phyloP scores from a whole-genome alignment of 2,113 vertebrate genomes.

The Tor tambroides region DNA sequence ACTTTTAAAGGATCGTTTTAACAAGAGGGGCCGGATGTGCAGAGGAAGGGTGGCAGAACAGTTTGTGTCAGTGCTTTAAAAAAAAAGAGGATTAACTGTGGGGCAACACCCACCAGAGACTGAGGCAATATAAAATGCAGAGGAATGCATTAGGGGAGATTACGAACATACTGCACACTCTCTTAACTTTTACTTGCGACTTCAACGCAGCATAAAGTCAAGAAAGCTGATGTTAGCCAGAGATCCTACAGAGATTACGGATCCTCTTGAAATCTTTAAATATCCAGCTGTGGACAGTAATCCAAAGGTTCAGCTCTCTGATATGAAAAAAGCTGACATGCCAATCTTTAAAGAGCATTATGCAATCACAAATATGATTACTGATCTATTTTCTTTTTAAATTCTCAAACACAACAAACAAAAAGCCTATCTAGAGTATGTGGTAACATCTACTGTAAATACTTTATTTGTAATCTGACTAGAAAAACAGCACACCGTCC shows the following conservation, averaged over 20 bases:
- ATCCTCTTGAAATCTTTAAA: neutral
- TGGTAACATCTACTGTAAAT: neutral
- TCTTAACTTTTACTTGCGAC: neutral
- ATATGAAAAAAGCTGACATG: neutral
- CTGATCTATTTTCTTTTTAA: neutral
- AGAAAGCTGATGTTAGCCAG: slow-evolving; percentile 20
- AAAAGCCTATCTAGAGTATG: neutral
- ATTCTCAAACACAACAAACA: neutral
- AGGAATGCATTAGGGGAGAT: slow-evolving; percentile 14
- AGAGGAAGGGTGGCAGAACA: neutral
- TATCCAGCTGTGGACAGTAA: neutral
- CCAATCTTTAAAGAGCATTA: slow-evolving; percentile 13
- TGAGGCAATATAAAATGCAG: neutral
- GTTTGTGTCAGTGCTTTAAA: slow-evolving; percentile 17
- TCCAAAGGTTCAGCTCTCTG: neutral
- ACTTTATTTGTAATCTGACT: neutral
- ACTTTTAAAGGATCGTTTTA: neutral
- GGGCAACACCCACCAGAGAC: slow-evolving; percentile 9
- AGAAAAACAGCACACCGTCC: neutral
- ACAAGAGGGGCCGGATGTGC: neutral
- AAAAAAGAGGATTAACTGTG: slow-evolving; percentile 15
- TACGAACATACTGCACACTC: neutral
- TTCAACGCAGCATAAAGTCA: neutral
- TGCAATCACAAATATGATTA: slow-evolving; percentile 11
- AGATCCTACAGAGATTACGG: slow-evolving; percentile 13